Base-by-base conservation (phyloP, 2,888 invertebrate genomes). In the Meteorus colon region DNA sequence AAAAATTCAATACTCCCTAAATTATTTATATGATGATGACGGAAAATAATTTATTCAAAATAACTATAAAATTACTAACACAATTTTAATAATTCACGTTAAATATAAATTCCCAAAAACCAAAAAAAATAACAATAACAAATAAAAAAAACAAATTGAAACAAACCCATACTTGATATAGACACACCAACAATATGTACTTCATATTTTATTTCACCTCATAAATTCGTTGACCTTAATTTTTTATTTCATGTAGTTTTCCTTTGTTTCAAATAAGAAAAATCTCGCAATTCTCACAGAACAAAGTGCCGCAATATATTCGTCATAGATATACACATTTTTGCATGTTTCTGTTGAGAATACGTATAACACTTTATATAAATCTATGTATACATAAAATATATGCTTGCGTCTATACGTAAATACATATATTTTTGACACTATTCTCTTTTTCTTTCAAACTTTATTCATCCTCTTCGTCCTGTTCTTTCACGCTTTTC, bases 361-460 rank as follows among this genome's bases (percentile, higher is more conserved):
- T 16, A 48, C n/a, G n/a, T 48, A n/a, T 48, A 48, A n/a, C 16
- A n/a, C 16, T 48, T 16, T 16, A 48, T 48, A 48, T 5, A 5
- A n/a, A n/a, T 48, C 14, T 48, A 48, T 48, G 48, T 48, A 48
- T 48, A n/a, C 48, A 48, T 16, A 48, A 3, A n/a, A 48, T 48
- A 48, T 6, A 48, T 48, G n/a, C 14, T 48, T n/a, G 48, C 16
- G 12, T 41, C 41, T 41, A 41, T 12, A 12, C 12, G 41, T 12
- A 41, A 12, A 41, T 12, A 41, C 12, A 41, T 41, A 41, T 12
- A 12, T 41, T 41, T 2, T 8, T 0, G 12, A 41, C 48, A 16
- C 4, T 48, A 48, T 48, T 48, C n/a, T 48, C 48, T 48, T 60
- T 63, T 63, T 63, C 63, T 63, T 63, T n/a, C 29, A 63, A 63